A percentile compares a stretch with the other conserved stretches of the same genome.
Conservation (phyloP, 2,113 vertebrate genomes). For the Epinephelus moara region DNA sequence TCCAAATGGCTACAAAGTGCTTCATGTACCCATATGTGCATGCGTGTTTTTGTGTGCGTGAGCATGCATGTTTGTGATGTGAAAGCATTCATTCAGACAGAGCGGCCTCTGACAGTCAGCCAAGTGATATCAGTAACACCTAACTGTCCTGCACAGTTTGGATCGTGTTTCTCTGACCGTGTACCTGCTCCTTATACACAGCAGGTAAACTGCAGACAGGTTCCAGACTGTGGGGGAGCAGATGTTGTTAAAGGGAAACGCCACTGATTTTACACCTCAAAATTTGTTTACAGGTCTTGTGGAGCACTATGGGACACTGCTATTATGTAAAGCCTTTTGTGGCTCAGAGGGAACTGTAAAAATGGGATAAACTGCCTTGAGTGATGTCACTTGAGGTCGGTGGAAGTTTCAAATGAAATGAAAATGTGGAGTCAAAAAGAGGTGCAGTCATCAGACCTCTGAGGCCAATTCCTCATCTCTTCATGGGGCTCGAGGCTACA, state of each 20-base stretch:
- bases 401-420: too few relatives aligned
- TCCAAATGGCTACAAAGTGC: slow-evolving; percentile 9
- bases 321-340: neutral
- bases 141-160: slow-evolving; percentile 53
- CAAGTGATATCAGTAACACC: slow-evolving; percentile 65
- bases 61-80: slow-evolving; percentile 34
- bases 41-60: neutral
- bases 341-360: neutral
- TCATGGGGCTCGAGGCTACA: neutral
- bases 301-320: neutral
- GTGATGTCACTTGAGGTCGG: neutral
- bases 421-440: neutral
- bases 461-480: neutral
- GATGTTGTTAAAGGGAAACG: slow-evolving; percentile 2
- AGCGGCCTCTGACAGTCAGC: slow-evolving; percentile 51
- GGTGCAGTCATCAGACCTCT: neutral
- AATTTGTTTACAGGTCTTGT: neutral
- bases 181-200: slow-evolving; percentile 18
- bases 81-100: slow-evolving; percentile 60
- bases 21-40: neutral
- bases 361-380: neutral
- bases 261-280: neutral
- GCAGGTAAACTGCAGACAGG: neutral
- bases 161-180: slow-evolving; percentile 28
- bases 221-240: neutral